These are phyloP conservation scores for Lytechinus variegatus DNA, from an alignment of 35 echinoderm and acorn worm species.

Conservation along the genomic window DNA sequence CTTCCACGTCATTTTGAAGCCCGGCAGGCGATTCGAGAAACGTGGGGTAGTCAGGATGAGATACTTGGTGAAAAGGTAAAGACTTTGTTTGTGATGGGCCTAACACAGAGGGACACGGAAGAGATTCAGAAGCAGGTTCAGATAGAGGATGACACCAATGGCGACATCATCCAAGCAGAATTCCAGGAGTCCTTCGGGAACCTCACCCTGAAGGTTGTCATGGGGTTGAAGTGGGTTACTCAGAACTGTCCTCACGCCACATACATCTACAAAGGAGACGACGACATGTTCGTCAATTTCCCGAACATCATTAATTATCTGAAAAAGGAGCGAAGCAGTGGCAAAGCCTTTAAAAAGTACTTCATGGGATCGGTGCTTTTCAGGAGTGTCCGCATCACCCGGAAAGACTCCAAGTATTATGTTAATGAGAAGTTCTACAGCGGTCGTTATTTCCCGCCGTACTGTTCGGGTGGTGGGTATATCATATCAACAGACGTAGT, in stretches of 20 bases:
- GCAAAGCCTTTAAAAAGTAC: conserved; percentile 59
- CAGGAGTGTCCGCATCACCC: conserved; percentile 64
- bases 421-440: conserved; percentile 76
- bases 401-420: conserved; percentile 80
- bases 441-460: conserved; percentile 90
- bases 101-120: conserved; percentile 72
- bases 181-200: conserved; percentile 87
- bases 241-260: conserved; percentile 76
- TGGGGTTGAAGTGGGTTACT: conserved; percentile 83
- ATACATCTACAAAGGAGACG: conserved; percentile 95
- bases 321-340: conserved; percentile 47
- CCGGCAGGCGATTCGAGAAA: conserved; percentile 81
- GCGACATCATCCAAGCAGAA: conserved; percentile 84
- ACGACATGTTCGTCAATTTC: conserved; percentile 97
- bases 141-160: conserved; percentile 78
- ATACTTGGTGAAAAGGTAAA: conserved; percentile 57
- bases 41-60: conserved; percentile 71
- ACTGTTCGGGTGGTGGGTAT: conserved; percentile 91
- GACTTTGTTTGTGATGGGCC: conserved; percentile 85
- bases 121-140: conserved; percentile 76
- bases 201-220: conserved; percentile 84
- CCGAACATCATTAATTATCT: conserved; percentile 77
- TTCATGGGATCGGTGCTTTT: conserved; percentile 73
- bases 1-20: conserved; percentile 79
- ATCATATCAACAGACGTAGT: conserved; percentile 85